Evolutionary conservation across 2,888 invertebrate genomes (phyloP).

Genomic region (Lutraria lutraria): DNA sequence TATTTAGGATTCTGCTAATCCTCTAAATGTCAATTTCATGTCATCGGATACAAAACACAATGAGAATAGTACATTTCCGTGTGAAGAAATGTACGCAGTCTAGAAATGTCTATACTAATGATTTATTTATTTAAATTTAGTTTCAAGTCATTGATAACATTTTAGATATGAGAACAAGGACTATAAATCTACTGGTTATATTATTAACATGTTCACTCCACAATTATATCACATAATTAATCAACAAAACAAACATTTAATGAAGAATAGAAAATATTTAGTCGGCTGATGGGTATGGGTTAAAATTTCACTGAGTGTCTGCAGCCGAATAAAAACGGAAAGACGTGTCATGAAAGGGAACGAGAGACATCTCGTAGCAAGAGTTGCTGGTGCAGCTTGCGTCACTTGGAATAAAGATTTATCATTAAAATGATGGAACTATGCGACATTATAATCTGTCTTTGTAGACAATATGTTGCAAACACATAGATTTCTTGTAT

Average conservation of each 20-base stretch:
- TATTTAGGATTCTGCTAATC: constrained; percentile 12
- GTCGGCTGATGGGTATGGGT: not conserved
- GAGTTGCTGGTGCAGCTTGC: not conserved
- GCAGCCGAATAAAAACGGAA: not conserved
- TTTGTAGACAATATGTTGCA: constrained; percentile 15
- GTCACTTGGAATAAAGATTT: not conserved
- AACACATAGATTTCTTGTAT: not conserved
- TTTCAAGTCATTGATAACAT: constrained; percentile 4
- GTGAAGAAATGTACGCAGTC: not conserved
- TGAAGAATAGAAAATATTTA: not conserved
- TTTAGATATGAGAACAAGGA: not conserved
- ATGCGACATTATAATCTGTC: not conserved
- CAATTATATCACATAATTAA: constrained; percentile 5
- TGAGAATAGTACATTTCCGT: constrained; percentile 9
- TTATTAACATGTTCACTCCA: not conserved
- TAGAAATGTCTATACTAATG: constrained; percentile 17
- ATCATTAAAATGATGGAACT: constrained; percentile 13
- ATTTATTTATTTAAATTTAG: constrained; percentile 1
- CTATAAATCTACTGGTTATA: not conserved
- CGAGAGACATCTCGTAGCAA: not conserved
- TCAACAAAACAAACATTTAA: too few species aligned
- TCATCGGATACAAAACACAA: constrained; percentile 17
- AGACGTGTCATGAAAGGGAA: not conserved
- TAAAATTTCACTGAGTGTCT: not conserved
- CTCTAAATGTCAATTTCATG: constrained; percentile 23